These are phyloP conservation scores for Leptoclinus maculatus DNA, from an alignment of 2,797 vertebrate genomes.

Conservation along the genomic window DNA sequence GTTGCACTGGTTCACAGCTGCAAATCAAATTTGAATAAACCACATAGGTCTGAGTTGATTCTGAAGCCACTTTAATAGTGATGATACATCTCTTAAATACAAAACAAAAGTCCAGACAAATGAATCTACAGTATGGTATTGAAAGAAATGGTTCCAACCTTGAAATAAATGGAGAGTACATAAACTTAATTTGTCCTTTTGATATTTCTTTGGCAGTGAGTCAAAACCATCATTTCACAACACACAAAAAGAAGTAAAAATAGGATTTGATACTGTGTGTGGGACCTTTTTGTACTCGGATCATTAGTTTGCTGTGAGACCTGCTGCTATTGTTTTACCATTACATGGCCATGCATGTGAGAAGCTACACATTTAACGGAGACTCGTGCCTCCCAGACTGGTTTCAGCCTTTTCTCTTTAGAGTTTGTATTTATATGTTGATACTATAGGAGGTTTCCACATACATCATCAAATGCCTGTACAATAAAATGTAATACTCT, in stretches of 20 bases:
- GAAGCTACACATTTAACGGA: neutral
- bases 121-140: neutral
- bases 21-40: neutral
- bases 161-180: neutral
- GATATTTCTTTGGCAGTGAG: neutral
- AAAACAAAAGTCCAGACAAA: neutral
- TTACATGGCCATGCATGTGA: neutral
- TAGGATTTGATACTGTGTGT: neutral
- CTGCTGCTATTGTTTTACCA: neutral
- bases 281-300: neutral
- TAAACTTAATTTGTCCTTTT: neutral
- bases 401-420: neutral
- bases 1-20: neutral
- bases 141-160: neutral
- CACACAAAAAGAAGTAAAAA: neutral
- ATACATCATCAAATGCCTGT: neutral
- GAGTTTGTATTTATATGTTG: constrained; percentile 13
- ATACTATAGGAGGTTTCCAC: neutral
- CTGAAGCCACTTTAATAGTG: neutral
- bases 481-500: neutral
- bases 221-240: neutral
- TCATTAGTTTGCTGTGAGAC: constrained; percentile 1
- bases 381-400: neutral
- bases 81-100: neutral
- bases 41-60: neutral